Percentiles rank a stretch among this genome's conserved stretches.
These are phyloP conservation scores for Andrena bucephala DNA, from an alignment of 2,888 invertebrate species.

Conservation along the genomic window DNA sequence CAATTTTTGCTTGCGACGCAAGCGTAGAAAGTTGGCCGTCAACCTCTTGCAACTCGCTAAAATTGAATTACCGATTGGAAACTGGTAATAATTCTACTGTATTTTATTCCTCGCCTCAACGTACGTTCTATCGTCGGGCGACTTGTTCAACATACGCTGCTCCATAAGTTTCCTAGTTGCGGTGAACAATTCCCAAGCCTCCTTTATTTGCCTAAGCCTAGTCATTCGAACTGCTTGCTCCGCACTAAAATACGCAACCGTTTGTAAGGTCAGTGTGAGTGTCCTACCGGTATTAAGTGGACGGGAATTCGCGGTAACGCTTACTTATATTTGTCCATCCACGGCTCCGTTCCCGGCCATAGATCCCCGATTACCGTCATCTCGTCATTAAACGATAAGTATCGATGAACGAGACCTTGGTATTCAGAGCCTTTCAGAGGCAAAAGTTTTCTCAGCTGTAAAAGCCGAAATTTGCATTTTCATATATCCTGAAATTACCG, in stretches of 20 bases:
- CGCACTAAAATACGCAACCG: conserved; percentile 70
- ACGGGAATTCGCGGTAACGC: conserved; percentile 28
- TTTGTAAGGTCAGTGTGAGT: conserved; percentile 20
- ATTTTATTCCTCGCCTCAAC: conserved; percentile 1
- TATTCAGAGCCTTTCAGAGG: conserved; percentile 82
- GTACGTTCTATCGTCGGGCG: conserved; percentile 60
- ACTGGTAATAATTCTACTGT: background rate
- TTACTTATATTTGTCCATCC: conserved; percentile 85
- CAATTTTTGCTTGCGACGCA: conserved; percentile 51
- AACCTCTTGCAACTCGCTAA: conserved; percentile 71
- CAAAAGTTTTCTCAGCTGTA: conserved; percentile 79
- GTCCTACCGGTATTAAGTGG: background rate
- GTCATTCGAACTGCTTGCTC: conserved; percentile 77
- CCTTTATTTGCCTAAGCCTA: conserved; percentile 76
- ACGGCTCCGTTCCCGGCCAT: conserved; percentile 87
- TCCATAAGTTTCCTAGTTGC: conserved; percentile 70
- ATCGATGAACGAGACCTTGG: conserved; percentile 85
- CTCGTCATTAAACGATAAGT: conserved; percentile 87
- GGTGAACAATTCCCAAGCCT: conserved; percentile 77
- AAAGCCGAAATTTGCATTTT: conserved; percentile 30
- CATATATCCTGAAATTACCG: background rate
- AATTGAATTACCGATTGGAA: conserved; percentile 7
- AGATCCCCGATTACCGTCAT: conserved; percentile 87
- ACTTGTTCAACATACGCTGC: conserved; percentile 67
- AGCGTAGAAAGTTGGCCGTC: conserved; percentile 70